These are phyloP conservation scores for Drosophila birchii DNA, from an alignment of 2,888 invertebrate species.

Conservation along the genomic window DNA sequence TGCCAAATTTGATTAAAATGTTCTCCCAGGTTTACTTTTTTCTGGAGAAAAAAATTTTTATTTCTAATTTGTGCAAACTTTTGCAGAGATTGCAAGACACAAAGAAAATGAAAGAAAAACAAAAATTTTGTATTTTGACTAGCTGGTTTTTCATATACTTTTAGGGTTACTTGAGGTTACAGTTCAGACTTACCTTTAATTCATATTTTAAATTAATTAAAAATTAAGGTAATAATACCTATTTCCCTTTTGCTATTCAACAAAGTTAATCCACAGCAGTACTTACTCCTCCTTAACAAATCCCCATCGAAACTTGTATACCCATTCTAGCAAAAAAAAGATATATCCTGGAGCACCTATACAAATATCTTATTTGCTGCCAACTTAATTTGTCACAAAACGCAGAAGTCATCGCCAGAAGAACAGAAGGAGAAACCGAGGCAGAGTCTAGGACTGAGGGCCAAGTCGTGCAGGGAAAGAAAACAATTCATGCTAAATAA, in stretches of 20 bases:
- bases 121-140: background rate
- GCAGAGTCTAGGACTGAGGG: background rate
- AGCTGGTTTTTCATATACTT: background rate
- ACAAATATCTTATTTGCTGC: slow-evolving; percentile 69
- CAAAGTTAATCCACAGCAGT: background rate
- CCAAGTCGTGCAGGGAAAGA: slow-evolving; percentile 48
- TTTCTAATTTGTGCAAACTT: slow-evolving; percentile 65
- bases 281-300: background rate
- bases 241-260: background rate
- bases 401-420: slow-evolving; percentile 57
- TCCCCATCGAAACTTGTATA: background rate
- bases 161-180: background rate
- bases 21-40: slow-evolving; percentile 46
- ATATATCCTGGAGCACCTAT: slow-evolving; percentile 36
- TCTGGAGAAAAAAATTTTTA: slow-evolving; percentile 28
- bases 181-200: background rate
- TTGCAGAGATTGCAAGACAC: slow-evolving; percentile 10
- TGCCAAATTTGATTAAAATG: slow-evolving; percentile 79
- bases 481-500: slow-evolving; percentile 74
- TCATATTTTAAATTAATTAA: too few relatives aligned
- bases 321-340: background rate
- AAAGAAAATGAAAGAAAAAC: background rate
- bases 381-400: slow-evolving; percentile 77
- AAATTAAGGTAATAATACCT: background rate
- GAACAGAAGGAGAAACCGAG: slow-evolving; percentile 13